Conservation (phyloP, 2,888 invertebrate genomes). For the Palloptera scutellata region DNA sequence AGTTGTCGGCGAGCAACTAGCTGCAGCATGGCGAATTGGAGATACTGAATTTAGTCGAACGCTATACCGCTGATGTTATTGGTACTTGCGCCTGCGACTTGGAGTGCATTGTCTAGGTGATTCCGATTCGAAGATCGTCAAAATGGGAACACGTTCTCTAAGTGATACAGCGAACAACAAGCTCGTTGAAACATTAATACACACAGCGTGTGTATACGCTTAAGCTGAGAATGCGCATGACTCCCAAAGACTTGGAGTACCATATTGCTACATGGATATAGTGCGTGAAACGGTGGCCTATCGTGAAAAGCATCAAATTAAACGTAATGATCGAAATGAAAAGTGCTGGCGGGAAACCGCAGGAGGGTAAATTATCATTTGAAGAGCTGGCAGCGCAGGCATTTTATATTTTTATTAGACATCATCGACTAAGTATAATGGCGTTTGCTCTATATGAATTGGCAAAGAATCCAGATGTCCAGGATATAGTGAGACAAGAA, state of each 20-base stretch:
- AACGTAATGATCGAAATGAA: conserved; percentile 64
- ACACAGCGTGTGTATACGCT: conserved; percentile 44
- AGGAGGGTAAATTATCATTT: conserved; percentile 50
- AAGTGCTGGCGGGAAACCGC: conserved; percentile 37
- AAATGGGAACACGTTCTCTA: too few relatives aligned
- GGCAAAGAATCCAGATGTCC: conserved; percentile 64
- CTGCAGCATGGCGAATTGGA: conserved; percentile 37
- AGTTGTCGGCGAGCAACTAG: conserved; percentile 17
- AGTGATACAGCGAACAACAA: too few relatives aligned
- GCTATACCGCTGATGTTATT: conserved; percentile 66
- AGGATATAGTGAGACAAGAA: conserved; percentile 64
- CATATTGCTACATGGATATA: conserved; percentile 57
- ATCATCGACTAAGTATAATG: conserved; percentile 65
- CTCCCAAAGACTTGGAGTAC: conserved; percentile 45
- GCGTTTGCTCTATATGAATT: conserved; percentile 67
- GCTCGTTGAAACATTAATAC: conserved; percentile 42
- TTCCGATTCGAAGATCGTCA: conserved; percentile 53
- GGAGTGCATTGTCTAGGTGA: conserved; percentile 61
- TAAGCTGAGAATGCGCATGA: conserved; percentile 43
- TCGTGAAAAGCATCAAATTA: conserved; percentile 54
- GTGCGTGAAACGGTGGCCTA: conserved; percentile 63
- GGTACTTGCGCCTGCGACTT: conserved; percentile 65
- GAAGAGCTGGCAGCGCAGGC: conserved; percentile 68
- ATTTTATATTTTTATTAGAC: conserved; percentile 68
- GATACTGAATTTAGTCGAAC: conserved; percentile 57